Conservation (phyloP, 2,113 vertebrate species). For the Chloropsis cyanopogon region DNA sequence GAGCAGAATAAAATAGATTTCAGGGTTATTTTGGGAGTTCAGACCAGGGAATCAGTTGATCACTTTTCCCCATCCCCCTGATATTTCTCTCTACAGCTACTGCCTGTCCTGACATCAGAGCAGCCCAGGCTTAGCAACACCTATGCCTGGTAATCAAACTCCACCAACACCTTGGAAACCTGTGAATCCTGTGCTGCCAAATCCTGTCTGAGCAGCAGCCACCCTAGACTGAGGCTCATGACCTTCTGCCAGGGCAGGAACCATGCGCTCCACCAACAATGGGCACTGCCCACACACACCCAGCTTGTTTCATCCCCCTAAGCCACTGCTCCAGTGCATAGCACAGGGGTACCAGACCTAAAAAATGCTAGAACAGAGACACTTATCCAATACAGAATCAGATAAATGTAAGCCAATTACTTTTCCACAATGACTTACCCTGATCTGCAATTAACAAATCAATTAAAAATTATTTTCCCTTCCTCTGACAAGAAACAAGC, state of each 20-base stretch:
- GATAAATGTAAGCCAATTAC: not conserved
- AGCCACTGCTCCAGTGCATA: not conserved
- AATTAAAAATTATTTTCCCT: not conserved
- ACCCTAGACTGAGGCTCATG: not conserved
- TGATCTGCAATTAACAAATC: slow-evolving; percentile 2
- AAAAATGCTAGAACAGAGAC: not conserved
- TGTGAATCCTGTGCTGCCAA: not conserved
- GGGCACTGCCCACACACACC: not conserved
- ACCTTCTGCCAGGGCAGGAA: not conserved
- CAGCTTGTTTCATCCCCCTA: not conserved
- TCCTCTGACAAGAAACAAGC: not conserved
- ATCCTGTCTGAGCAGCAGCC: not conserved
- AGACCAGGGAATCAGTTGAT: not conserved
- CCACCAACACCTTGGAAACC: not conserved
- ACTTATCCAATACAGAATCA: not conserved
- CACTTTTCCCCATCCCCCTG: not conserved
- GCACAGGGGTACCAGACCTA: not conserved
- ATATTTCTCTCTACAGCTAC: not conserved
- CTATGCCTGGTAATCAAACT: not conserved
- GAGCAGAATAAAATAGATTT: slow-evolving; percentile 21
- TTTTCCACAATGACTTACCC: not conserved
- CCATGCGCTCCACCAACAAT: not conserved
- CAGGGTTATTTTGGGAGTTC: slow-evolving; percentile 22
- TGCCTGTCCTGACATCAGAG: not conserved
- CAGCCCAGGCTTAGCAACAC: not conserved